Evolutionary conservation across 2,797 vertebrate species (phyloP).

Genomic region (Sparus aurata): DNA sequence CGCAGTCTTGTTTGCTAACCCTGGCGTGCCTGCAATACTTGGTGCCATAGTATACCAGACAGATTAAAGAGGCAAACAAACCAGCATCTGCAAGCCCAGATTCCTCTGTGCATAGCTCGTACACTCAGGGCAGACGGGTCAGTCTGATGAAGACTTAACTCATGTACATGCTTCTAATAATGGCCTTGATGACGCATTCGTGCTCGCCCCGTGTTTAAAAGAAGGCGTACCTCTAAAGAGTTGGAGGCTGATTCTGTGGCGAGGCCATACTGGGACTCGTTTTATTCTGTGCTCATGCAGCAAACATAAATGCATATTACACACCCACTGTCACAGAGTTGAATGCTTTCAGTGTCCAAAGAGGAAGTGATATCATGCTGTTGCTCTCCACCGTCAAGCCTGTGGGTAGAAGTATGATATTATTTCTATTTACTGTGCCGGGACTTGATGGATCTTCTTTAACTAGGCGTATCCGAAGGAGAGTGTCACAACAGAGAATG

Average conservation of each 20-base stretch:
- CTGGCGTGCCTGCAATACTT: not conserved
- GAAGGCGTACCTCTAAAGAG: conserved; percentile 27
- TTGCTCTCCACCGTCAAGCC: conserved; percentile 26
- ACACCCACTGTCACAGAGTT: conserved; percentile 52
- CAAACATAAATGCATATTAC: conserved; percentile 49
- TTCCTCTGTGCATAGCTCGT: conserved; percentile 8
- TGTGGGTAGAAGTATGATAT: conserved; percentile 25
- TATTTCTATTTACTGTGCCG: conserved; percentile 41
- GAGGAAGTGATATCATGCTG: conserved; percentile 47
- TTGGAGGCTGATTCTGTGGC: conserved; percentile 43
- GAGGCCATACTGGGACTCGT: conserved; percentile 18
- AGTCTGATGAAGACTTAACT: conserved; percentile 24
- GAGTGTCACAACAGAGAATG: not conserved
- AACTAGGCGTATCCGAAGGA: conserved; percentile 17
- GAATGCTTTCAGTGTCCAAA: conserved; percentile 39
- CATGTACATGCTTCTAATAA: conserved; percentile 6
- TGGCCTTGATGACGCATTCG: conserved; percentile 9
- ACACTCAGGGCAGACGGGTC: not conserved
- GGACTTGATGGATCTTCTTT: conserved; percentile 50
- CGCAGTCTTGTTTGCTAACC: conserved; percentile 22
- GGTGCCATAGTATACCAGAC: not conserved
- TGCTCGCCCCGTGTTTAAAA: conserved; percentile 7
- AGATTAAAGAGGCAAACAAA: conserved; percentile 31
- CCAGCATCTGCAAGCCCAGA: not conserved
- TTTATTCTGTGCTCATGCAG: conserved; percentile 37